These are phyloP conservation scores for Oreochromis mossambicus DNA, from an alignment of 2,797 vertebrate genomes.

Conservation along the genomic window DNA sequence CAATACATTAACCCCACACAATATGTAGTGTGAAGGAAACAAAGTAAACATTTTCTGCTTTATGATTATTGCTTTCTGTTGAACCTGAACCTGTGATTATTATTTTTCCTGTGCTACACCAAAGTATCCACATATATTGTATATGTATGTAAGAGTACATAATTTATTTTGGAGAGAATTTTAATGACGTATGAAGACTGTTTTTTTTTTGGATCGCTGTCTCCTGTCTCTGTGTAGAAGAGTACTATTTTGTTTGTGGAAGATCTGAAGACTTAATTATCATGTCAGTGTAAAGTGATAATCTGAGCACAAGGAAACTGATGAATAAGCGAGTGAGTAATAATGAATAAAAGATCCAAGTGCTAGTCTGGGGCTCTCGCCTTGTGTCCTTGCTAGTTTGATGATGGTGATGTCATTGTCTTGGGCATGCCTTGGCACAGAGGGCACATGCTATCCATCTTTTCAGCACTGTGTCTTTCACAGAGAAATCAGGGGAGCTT, in stretches of 20 bases:
- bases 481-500: constrained; percentile 54
- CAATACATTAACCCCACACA: constrained; percentile 2
- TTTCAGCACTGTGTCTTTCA: constrained; percentile 64
- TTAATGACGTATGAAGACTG: constrained; percentile 43
- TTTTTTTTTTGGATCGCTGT: not conserved
- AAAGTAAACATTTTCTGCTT: not conserved
- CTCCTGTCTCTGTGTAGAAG: constrained; percentile 7
- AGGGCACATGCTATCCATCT: constrained; percentile 53
- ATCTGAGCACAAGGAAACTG: constrained; percentile 25
- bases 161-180: constrained; percentile 22
- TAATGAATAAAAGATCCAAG: constrained; percentile 58
- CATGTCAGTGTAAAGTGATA: constrained; percentile 20
- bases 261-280: constrained; percentile 32
- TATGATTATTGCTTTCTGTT: constrained; percentile 27
- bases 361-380: constrained; percentile 23
- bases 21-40: constrained; percentile 5
- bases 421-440: constrained; percentile 61
- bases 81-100: constrained; percentile 12
- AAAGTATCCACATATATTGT: constrained; percentile 42
- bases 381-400: constrained; percentile 54
- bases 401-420: constrained; percentile 60
- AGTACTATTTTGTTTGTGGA: constrained; percentile 26
- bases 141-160: constrained; percentile 36
- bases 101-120: constrained; percentile 32
- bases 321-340: constrained; percentile 54